Base-by-base conservation (phyloP, 2,797 vertebrate species). In the Ceyx erithaca region DNA sequence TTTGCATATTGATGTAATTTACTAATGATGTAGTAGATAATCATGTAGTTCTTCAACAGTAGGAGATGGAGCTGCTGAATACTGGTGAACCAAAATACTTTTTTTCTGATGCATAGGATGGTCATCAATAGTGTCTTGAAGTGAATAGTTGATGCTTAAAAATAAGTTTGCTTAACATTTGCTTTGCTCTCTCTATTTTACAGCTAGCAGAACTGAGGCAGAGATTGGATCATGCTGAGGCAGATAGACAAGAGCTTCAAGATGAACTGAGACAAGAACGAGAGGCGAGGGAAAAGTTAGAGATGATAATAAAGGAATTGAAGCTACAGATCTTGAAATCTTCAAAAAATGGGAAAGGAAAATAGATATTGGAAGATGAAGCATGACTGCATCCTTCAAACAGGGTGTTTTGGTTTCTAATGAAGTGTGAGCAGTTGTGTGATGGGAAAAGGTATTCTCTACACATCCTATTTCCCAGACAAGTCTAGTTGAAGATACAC, bases 231-330 rank as follows among this genome's bases (percentile, higher is more conserved):
- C 98, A 98, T 5, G 99, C 99, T 0, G 99, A 99, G 97, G 98
- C 98, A 0, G 99, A 99, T 48, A 98, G 99, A 33, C 98, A 98
- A 96, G 99, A 99, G 91, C 98, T 99, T 85, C 99, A 99, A 80
- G 99, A 99, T 69, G 99, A 99, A 93, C 98, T 99, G 95, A 98
- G 98, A 58, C 97, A 98, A 93, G 99, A 99, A 84, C 98, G 99
- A 69, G 99, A 99, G 94, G 99, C 99, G 21, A 98, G 99, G 80
- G 98, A 99, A 85, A 99, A 99, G 88, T 94, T 99, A 80, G 99
- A 99, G 98, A 96, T 98, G 97, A 98, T 98, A 95, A 99, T 99
- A 89, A 97, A 97, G 85, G 99, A 99, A 76, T 96, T 99, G 93
- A 99, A 98, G 97, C 97, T 98, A 37, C 98, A 99, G 95, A 98